Conservation (phyloP, 2,888 invertebrate genomes). For the Melipona bicolor region DNA sequence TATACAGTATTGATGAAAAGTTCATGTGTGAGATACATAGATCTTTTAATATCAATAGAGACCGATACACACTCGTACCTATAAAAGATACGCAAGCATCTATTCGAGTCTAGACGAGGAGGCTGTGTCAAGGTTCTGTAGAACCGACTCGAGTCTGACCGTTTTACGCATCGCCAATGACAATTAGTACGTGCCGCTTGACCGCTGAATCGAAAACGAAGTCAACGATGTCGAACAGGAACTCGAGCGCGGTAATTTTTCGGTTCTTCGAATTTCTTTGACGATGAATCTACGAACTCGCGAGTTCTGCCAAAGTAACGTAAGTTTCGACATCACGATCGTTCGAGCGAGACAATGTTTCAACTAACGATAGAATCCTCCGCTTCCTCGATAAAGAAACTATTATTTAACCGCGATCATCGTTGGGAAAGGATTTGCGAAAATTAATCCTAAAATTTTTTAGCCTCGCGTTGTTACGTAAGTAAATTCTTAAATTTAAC, state of each 20-base stretch:
- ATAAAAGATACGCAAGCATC: not conserved
- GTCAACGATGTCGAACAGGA: not conserved
- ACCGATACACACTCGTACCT: too few species aligned
- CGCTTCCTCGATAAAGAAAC: too few species aligned
- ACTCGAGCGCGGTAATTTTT: not conserved
- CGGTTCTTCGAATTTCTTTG: not conserved
- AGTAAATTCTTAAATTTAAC: too few species aligned
- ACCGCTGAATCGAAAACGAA: conserved; percentile 2
- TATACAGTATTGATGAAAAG: too few species aligned
- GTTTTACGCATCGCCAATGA: conserved; percentile 47
- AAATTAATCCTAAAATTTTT: too few species aligned
- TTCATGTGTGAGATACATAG: too few species aligned
- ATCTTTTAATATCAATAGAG: too few species aligned
- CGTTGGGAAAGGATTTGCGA: too few species aligned
- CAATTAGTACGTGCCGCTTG: conserved; percentile 33
- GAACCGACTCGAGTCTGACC: conserved; percentile 14
- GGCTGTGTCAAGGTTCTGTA: conserved; percentile 34
- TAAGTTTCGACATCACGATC: not conserved
- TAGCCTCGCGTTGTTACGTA: too few species aligned
- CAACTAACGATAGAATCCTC: not conserved
- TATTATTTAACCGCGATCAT: too few species aligned
- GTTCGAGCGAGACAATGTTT: not conserved
- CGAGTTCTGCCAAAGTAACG: not conserved
- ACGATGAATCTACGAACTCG: not conserved
- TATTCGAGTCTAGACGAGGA: not conserved